Evolutionary conservation across 64 coral and sea anemone species (phyloP), one percentile per base, ranked within the genome.

Genomic region (Hydrozoanthus tunicans): DNA sequence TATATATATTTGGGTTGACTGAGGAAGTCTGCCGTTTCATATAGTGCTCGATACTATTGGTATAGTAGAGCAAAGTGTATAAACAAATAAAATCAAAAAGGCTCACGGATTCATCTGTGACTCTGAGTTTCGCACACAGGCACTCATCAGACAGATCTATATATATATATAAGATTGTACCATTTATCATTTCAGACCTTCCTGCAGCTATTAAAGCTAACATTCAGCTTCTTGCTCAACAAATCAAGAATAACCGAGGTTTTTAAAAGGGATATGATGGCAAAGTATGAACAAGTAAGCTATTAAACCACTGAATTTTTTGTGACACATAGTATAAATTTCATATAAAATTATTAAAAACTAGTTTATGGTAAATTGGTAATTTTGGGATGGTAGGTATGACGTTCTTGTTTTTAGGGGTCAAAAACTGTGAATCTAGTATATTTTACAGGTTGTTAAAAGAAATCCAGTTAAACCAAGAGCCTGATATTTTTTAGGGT

Each of bases 231-330:
- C 58, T 62, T 98, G 60, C 74, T 95, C 62, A 98, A 85, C 82
- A 98, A 95, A 17, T 91, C 91, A 80, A 90, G 94, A 69, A 95
- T 98, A 85, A 90, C 91, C 24, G 96, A 95, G 81, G 86, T 79
- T n/a, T 98, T 95, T 88, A 85, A 81, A 52, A 91, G 96, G 77
- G 89, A 93, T 79, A 93, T 81, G 26, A 68, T 98, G 55, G 89
- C 96, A 83, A 98, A 91, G 57, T 98, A 93, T 89, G 96, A 98
- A 61, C 96, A 98, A 92, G 96, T 98, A 51, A 80, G 13, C 14
- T 11, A 59, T 20, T 63, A 51, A 64, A 78, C 20, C 84, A 15
- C 13, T n/a, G 57, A 17, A 10, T 90, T 57, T 60, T 63, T n/a
- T 78, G 8, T 27, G 4, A 75, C 62, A 43, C 2, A 43, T 4